Base-by-base conservation (phyloP, 2,113 vertebrate genomes). In the Bambusicola thoracicus region DNA sequence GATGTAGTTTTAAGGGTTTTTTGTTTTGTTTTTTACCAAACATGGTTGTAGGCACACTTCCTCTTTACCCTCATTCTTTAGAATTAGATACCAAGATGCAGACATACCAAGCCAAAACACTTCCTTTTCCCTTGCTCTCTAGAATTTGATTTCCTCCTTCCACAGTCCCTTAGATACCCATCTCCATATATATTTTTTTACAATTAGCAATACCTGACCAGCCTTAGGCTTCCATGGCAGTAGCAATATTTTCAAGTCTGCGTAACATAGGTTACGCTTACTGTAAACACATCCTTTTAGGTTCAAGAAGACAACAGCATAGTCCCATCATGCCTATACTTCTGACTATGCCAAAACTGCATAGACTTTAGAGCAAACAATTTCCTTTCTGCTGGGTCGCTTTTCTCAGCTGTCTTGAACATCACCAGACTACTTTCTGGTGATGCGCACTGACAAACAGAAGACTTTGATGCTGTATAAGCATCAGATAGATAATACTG, bases 151-250 rank as follows among this genome's bases (percentile, higher is more conserved):
- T 82, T 91, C 63, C 62, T 93, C 44, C 63, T 94, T 91, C 75
- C 67, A 62, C 25, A 83, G 49, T 49, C 87, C 59, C 62, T 25
- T 85, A 49, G 77, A 67, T 83, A 85, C 85, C 46, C 41, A 55
- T 41, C 85, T 87, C 79, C 49, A 59, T 88, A 61, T 69, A 13
- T 40, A n/a, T n/a, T n/a, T 46, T 68, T 56, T 82, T 93, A 73
- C 65, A 92, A 92, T 92, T 85, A 91, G 44, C 49, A 85, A 46
- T 63, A 55, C 81, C 59, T 74, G 32, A 43, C 29, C 80, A 93
- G 79, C 92, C 79, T 63, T 63, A 19, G 82, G 85, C 85, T 95
- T 91, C 41, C 41, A 55, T 67, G n/a, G 79, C 95, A 90, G 92
- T 85, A 81, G 25, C 81, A 90, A 92, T 32, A 63, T 59, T 79